Evolutionary conservation across 2,113 vertebrate genomes (phyloP).

Genomic region (Nerophis lumbriciformis): DNA sequence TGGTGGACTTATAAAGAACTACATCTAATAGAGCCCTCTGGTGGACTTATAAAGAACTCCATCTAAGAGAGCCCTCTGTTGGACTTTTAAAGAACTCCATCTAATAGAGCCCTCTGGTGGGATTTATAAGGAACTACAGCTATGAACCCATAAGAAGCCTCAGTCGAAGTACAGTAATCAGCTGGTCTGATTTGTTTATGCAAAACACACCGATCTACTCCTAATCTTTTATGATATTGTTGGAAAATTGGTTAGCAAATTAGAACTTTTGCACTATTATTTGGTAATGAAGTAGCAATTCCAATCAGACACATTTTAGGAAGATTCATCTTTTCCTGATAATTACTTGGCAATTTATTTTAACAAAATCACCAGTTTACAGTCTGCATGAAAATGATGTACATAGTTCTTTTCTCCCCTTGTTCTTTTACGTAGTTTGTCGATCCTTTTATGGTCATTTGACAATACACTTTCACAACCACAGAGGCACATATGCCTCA

Average conservation of each 20-base stretch:
- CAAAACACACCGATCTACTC: constrained; percentile 17
- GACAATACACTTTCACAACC: not conserved
- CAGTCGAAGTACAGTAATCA: constrained; percentile 53
- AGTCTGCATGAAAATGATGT: constrained; percentile 69
- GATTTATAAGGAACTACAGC: constrained; percentile 16
- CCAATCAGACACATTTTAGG: constrained; percentile 12
- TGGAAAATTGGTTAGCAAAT: constrained; percentile 5
- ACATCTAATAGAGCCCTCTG: constrained; percentile 38
- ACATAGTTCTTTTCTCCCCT: constrained; percentile 41
- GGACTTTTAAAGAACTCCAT: constrained; percentile 27
- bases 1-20: constrained; percentile 40
- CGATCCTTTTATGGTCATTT: not conserved
- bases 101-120: constrained; percentile 48
- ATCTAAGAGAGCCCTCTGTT: constrained; percentile 43
- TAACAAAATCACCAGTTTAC: constrained; percentile 51
- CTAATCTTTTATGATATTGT: not conserved
- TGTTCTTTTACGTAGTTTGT: constrained; percentile 6
- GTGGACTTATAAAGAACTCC: constrained; percentile 31
- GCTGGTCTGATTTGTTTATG: constrained; percentile 65
- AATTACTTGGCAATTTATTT: constrained; percentile 51
- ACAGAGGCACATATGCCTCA: not conserved
- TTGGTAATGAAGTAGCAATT: not conserved
- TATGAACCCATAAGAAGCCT: constrained; percentile 21
- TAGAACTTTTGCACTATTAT: not conserved
- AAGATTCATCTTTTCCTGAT: constrained; percentile 59